Evolutionary conservation across 1,140 invertebrate genomes (phyloP), one percentile per base, ranked within the genome.

Genomic region (Theocolax elegans): DNA sequence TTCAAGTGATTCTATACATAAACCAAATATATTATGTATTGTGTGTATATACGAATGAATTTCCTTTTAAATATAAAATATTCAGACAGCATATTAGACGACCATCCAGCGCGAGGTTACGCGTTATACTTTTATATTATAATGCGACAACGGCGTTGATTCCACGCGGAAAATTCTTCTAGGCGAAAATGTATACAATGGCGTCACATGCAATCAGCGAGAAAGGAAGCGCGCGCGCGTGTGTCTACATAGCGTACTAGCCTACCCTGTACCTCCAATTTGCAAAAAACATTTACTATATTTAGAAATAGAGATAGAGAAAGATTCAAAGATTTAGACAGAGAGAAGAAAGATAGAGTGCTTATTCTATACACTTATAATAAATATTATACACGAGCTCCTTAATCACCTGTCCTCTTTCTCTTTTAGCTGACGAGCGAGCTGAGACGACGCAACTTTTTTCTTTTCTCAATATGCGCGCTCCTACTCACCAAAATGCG

Each of bases 241-340:
- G n/a, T n/a, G n/a, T n/a, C n/a, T n/a, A n/a, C n/a, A 77, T 75
- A 82, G 77, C 77, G n/a, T n/a, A 72, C 79, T 82, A 81, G 75
- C 75, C 82, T 84, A 85, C 83, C 83, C 83, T 85, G 83, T 85
- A 80, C 80, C 78, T 84, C 83, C 83, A 83, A 72, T 80, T 80
- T 59, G 54, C 71, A 71, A 80, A 79, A 80, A 77, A 83, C 77
- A 77, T 77, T 75, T 62, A 79, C 4, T n/a, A n/a, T n/a, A n/a
- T n/a, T n/a, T n/a, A n/a, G n/a, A n/a, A n/a, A n/a, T n/a, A n/a
- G n/a, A n/a, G n/a, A n/a, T n/a, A n/a, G n/a, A n/a, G n/a, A n/a
- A n/a, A n/a, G n/a, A n/a, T n/a, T n/a, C n/a, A n/a, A 49, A 51
- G 42, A 35, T 17, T 17, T 49, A 49, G 40, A 60, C 2, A 29